Conservation (phyloP, 1,140 invertebrate genomes). For the Asbolus verrucosus region DNA sequence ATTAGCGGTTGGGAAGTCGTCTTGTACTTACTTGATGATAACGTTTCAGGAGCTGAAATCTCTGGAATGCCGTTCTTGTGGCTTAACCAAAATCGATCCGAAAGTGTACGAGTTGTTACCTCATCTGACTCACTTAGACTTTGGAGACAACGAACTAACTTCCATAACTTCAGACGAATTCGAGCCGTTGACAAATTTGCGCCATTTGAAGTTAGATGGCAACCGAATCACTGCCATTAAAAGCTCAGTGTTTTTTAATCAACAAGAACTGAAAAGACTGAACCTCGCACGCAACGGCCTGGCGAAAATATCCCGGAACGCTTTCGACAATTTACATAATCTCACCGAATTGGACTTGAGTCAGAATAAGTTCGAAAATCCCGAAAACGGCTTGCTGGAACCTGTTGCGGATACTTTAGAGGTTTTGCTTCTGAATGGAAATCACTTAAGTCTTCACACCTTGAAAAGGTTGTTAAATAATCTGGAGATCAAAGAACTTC, state of each 20-base stretch:
- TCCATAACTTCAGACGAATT: conserved; percentile 79
- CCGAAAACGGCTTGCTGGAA: conserved; percentile 71
- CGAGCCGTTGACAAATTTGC: conserved; percentile 74
- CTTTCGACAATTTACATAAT: conserved; percentile 75
- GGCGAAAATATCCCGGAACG: conserved; percentile 72
- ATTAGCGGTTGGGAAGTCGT: neutral
- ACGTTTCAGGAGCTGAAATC: conserved; percentile 72
- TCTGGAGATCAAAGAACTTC: conserved; percentile 70
- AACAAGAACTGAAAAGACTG: conserved; percentile 69
- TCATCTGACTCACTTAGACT: conserved; percentile 75
- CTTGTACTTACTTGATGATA: neutral
- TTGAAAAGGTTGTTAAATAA: conserved; percentile 68
- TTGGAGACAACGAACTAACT: conserved; percentile 81
- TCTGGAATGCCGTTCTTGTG: conserved; percentile 77
- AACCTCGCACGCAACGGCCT: conserved; percentile 77
- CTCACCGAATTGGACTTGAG: conserved; percentile 77
- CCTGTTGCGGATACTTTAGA: conserved; percentile 71
- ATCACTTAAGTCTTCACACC: conserved; percentile 65
- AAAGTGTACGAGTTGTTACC: conserved; percentile 78
- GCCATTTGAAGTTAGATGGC: conserved; percentile 77
- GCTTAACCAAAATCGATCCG: conserved; percentile 77
- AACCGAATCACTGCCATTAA: conserved; percentile 79
- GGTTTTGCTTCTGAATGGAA: conserved; percentile 76
- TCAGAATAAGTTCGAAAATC: conserved; percentile 76
- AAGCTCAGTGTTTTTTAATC: conserved; percentile 75